phyloP scores from a whole-genome alignment of 2,888 invertebrate genomes.

The Muscina levida region DNA sequence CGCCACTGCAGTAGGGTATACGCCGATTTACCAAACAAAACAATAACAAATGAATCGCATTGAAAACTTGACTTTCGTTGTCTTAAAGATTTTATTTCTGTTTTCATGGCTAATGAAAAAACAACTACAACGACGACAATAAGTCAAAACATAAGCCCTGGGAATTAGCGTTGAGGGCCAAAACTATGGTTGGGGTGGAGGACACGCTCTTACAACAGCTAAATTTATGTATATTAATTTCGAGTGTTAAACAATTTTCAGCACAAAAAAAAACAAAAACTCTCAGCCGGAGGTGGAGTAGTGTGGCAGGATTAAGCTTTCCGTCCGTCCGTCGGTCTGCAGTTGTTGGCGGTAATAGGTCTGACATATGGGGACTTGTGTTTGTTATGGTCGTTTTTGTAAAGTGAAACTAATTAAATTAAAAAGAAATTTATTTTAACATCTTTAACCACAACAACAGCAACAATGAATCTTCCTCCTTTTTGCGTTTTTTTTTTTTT shows the following conservation, averaged over 20 bases:
- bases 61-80: slow-evolving; percentile 47
- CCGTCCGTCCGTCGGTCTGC: not conserved
- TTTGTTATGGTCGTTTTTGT: slow-evolving; percentile 51
- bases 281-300: slow-evolving; percentile 16
- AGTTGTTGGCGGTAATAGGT: not conserved
- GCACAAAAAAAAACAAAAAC: not conserved
- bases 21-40: slow-evolving; percentile 57
- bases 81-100: slow-evolving; percentile 27
- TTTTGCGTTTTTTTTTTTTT: slow-evolving; percentile 21
- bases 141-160: slow-evolving; percentile 46
- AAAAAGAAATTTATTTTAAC: slow-evolving; percentile 67
- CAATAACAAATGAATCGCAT: slow-evolving; percentile 60
- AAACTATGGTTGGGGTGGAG: slow-evolving; percentile 31
- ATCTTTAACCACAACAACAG: slow-evolving; percentile 58
- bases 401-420: slow-evolving; percentile 67
- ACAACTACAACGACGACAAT: slow-evolving; percentile 5
- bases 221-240: slow-evolving; percentile 65
- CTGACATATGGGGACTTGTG: slow-evolving; percentile 3
- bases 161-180: slow-evolving; percentile 62
- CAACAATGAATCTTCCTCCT: slow-evolving; percentile 54
- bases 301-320: no score
- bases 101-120: slow-evolving; percentile 5
- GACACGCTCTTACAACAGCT: slow-evolving; percentile 48
- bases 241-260: slow-evolving; percentile 61
- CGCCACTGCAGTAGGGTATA: not conserved